Conservation (phyloP, 2,113 vertebrate genomes). For the Etia nguti region DNA sequence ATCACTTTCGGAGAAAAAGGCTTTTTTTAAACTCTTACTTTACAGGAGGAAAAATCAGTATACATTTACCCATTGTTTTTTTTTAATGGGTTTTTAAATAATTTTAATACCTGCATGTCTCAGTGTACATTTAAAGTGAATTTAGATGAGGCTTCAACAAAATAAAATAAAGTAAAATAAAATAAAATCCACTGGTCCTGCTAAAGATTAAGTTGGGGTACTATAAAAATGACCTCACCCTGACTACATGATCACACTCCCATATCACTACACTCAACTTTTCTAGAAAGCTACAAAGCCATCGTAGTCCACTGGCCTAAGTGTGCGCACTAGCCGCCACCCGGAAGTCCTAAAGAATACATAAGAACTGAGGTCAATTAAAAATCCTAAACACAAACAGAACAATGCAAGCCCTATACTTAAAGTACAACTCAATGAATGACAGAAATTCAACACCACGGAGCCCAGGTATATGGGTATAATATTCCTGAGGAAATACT, state of each 20-base stretch:
- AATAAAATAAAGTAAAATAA: not conserved
- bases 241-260: not conserved
- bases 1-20: accelerated
- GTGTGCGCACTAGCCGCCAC: not conserved
- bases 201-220: not conserved
- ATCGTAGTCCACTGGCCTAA: not conserved
- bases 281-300: not conserved
- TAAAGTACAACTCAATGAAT: not conserved
- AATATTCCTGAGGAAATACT: not conserved
- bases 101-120: not conserved
- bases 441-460: not conserved
- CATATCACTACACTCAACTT: not conserved
- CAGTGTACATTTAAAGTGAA: not conserved
- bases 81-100: not conserved
- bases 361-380: not conserved
- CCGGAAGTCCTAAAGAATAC: accelerated
- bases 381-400: not conserved
- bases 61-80: not conserved
- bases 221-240: not conserved
- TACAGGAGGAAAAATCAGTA: not conserved
- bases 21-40: not conserved
- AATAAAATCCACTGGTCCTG: not conserved
- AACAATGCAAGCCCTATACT: not conserved
- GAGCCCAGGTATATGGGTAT: not conserved
- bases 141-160: not conserved